Percentiles rank a stretch among this genome's conserved stretches.
Conservation (phyloP, 2,888 invertebrate species). For the Cephonodes hylas region DNA sequence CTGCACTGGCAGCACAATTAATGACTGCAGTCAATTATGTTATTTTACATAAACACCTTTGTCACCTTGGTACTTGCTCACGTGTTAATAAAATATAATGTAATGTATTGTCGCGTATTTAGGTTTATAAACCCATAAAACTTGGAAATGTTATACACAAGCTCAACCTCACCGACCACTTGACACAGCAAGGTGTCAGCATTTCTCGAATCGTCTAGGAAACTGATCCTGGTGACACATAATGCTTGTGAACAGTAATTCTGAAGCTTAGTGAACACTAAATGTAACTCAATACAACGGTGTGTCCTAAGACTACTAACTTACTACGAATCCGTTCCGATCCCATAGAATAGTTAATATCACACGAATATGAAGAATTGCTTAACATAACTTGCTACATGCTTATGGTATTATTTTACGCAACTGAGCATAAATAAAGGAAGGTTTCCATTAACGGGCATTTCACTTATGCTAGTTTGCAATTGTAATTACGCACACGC, state of each 20-base stretch:
- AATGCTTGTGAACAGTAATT: background rate
- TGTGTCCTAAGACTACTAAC: background rate
- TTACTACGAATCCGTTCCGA: background rate
- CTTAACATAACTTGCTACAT: background rate
- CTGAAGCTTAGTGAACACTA: background rate
- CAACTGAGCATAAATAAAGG: background rate
- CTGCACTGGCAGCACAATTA: background rate
- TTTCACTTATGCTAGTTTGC: slow-evolving; percentile 1
- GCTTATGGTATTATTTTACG: background rate
- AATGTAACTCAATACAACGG: background rate
- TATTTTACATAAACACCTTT: background rate
- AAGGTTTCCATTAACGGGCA: background rate
- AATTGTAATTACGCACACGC: background rate
- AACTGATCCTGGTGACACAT: background rate
- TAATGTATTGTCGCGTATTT: background rate
- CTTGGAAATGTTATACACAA: background rate
- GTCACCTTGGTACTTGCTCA: background rate
- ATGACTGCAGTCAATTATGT: background rate
- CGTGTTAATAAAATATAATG: background rate
- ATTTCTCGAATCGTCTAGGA: background rate
- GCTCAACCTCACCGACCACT: background rate
- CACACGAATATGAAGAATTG: background rate
- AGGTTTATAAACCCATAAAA: background rate
- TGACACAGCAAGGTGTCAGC: background rate
- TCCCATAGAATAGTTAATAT: background rate